Evolutionary conservation across 2,113 vertebrate genomes (phyloP).

Genomic region (Girardinichthys multiradiatus): DNA sequence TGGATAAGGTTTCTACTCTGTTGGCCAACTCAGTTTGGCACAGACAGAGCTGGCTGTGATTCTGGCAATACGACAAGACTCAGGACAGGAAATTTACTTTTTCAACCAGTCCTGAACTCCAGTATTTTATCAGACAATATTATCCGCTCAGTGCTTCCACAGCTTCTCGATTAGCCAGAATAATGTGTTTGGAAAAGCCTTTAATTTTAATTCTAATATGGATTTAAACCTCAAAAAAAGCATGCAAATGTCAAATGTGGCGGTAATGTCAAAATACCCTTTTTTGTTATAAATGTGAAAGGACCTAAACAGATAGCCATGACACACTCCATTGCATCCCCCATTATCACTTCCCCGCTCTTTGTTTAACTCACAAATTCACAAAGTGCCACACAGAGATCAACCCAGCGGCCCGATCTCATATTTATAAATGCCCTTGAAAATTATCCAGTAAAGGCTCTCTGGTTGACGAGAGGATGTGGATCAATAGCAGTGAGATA

Average conservation of each 20-base stretch:
- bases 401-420: conserved; percentile 16
- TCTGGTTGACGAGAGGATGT: conserved; percentile 42
- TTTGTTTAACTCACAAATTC: conserved; percentile 29
- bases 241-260: not conserved
- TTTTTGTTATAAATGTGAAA: not conserved
- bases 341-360: not conserved
- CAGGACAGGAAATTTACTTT: conserved; percentile 44
- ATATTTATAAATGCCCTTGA: conserved; percentile 72
- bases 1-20: conserved; percentile 34
- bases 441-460: conserved; percentile 67
- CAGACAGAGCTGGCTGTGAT: conserved; percentile 25
- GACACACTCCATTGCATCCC: not conserved
- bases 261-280: not conserved
- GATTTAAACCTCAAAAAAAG: not conserved
- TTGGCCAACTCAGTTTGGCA: conserved; percentile 25
- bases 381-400: conserved; percentile 20
- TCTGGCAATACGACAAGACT: not conserved
- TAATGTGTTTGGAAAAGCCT: not conserved
- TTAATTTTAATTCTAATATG: not conserved
- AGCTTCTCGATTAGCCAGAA: not conserved
- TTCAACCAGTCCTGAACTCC: not conserved
- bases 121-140: conserved; percentile 3
- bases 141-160: not conserved
- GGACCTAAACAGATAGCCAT: too few relatives aligned
- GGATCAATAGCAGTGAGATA: conserved; percentile 74